Percentiles rank a stretch among this genome's conserved stretches.
These are phyloP conservation scores for Rosalia funebris DNA, from an alignment of 2,888 invertebrate species.

Conservation along the genomic window DNA sequence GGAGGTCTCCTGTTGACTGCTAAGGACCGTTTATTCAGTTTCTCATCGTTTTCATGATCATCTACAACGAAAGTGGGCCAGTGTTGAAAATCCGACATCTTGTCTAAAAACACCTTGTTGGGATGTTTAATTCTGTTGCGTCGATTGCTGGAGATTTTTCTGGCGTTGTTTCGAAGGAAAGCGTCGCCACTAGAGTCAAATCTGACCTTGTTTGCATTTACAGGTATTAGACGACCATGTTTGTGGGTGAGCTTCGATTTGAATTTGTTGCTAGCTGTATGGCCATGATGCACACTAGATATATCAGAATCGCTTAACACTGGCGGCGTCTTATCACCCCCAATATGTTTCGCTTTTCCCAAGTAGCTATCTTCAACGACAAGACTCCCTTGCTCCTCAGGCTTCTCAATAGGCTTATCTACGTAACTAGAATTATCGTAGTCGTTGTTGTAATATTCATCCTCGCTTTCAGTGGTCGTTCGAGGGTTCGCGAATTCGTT, in stretches of 20 bases:
- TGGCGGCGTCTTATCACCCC: background rate
- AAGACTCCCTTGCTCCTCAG: background rate
- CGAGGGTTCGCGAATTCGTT: conserved; percentile 42
- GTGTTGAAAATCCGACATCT: conserved; percentile 44
- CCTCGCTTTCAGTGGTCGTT: conserved; percentile 37
- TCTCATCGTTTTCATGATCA: conserved; percentile 42
- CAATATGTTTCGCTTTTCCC: background rate
- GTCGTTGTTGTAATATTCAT: conserved; percentile 37
- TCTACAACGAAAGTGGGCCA: conserved; percentile 44
- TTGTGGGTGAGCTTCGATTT: background rate
- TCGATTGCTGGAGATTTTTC: conserved; percentile 6
- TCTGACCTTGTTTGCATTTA: background rate
- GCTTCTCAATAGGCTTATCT: background rate
- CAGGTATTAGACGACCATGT: background rate
- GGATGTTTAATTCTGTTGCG: background rate
- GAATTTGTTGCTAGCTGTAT: background rate
- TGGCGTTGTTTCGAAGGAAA: background rate
- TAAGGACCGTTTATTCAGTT: conserved; percentile 36
- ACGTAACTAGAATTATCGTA: background rate
- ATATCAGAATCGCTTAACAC: background rate
- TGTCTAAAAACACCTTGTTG: conserved; percentile 17
- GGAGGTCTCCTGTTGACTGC: conserved; percentile 21
- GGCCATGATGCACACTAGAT: background rate
- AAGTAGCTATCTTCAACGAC: too few species aligned
- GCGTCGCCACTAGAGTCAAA: background rate